Percentiles rank a stretch among this genome's conserved stretches.
These are phyloP conservation scores for Sarcophaga rosellei DNA, from an alignment of 2,888 invertebrate genomes.

Conservation along the genomic window DNA sequence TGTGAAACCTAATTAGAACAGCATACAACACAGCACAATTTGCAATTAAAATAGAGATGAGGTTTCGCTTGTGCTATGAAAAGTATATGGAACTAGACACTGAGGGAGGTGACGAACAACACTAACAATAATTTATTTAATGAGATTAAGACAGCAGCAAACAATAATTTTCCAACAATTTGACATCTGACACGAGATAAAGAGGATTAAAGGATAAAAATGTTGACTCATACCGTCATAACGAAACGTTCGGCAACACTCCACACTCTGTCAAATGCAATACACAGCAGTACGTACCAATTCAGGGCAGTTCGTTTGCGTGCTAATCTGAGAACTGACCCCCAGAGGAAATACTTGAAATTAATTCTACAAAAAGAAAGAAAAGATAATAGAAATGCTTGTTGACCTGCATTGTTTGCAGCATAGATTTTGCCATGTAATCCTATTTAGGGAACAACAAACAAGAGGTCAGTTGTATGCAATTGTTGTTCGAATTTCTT, in stretches of 20 bases:
- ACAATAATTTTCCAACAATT: no score
- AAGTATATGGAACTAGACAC: no score
- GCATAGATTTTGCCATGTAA: slow-evolving; percentile 54
- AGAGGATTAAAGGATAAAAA: neutral
- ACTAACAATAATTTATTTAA: no score
- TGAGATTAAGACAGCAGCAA: no score
- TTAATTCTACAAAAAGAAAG: neutral
- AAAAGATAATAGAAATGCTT: slow-evolving; percentile 53
- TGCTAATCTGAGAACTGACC: neutral
- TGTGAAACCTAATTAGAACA: no score
- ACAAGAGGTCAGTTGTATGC: neutral
- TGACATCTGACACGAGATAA: neutral
- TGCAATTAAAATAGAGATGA: no score
- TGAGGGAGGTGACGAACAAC: no score
- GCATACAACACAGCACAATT: no score
- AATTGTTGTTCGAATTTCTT: slow-evolving; percentile 45
- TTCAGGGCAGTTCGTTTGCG: no score
- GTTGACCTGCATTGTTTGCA: slow-evolving; percentile 58
- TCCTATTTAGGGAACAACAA: slow-evolving; percentile 53
- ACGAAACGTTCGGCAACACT: neutral
- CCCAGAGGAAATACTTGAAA: slow-evolving; percentile 14
- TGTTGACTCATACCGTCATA: neutral
- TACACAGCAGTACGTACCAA: no score
- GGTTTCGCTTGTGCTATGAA: no score
- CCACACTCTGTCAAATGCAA: no score